Percentiles rank a stretch among this genome's conserved stretches.
These are phyloP conservation scores for Pollicipes pollicipes DNA, from an alignment of 1,140 invertebrate species.

Conservation along the genomic window DNA sequence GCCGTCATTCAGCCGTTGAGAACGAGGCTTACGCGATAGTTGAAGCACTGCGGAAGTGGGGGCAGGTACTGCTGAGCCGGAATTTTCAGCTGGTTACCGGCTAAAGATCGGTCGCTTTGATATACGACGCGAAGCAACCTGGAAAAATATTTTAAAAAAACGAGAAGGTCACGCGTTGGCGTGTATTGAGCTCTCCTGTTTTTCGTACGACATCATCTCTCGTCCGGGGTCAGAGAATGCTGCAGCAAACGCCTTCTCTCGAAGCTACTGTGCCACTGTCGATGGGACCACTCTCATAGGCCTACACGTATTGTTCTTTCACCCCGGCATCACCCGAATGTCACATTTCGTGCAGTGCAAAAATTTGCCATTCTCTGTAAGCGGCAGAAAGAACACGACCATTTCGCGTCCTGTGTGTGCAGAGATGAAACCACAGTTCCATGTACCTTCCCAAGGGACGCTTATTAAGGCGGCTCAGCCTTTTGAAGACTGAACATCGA, in stretches of 20 bases:
- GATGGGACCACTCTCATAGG: neutral
- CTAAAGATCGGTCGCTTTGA: conserved; percentile 19
- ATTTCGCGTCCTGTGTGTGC: conserved; percentile 13
- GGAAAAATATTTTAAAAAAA: too few relatives aligned
- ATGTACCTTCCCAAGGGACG: conserved; percentile 6
- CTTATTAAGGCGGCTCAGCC: conserved; percentile 20
- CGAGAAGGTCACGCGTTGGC: conserved; percentile 20
- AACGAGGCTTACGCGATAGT: conserved; percentile 18
- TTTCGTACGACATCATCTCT: conserved; percentile 20
- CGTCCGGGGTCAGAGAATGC: conserved; percentile 19
- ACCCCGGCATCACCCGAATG: conserved; percentile 20
- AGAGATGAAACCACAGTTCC: conserved; percentile 17
- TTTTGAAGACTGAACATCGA: conserved; percentile 21
- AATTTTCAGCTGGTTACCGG: conserved; percentile 20
- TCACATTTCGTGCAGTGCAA: conserved; percentile 16
- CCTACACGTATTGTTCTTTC: conserved; percentile 18
- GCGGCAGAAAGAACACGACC: conserved; percentile 16
- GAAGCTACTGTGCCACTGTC: conserved; percentile 19
- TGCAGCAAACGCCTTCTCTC: conserved; percentile 20
- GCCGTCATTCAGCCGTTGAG: conserved; percentile 14
- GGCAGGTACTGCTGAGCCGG: conserved; percentile 15
- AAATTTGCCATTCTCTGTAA: conserved; percentile 18
- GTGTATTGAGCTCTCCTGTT: conserved; percentile 19
- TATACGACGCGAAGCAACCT: conserved; percentile 17
- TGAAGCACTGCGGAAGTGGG: conserved; percentile 15